phyloP scores from a whole-genome alignment of 2,797 vertebrate species.

The Pipistrellus nathusii region DNA sequence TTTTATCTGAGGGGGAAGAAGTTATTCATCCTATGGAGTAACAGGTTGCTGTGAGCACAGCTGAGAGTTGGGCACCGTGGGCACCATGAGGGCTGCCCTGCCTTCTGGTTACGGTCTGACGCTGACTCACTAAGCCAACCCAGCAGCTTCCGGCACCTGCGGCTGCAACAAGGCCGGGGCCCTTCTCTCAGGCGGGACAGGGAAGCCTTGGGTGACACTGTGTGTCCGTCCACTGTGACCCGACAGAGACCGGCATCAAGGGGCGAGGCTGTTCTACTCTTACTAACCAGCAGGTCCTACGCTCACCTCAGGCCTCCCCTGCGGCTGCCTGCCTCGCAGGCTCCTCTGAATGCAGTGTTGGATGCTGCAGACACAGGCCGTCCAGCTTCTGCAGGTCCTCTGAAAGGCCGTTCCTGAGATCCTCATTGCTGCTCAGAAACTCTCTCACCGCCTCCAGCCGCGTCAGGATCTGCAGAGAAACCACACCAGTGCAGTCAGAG shows the following conservation, averaged over 20 bases:
- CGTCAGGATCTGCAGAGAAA: constrained; percentile 55
- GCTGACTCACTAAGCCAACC: constrained; percentile 16
- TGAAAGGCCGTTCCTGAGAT: constrained; percentile 79
- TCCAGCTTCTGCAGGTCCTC: constrained; percentile 76
- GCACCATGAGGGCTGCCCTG: not conserved
- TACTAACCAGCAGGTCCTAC: no score
- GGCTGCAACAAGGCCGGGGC: not conserved
- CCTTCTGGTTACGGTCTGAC: not conserved
- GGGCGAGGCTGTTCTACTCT: constrained; percentile 41
- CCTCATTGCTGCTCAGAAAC: constrained; percentile 79
- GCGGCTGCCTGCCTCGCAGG: constrained; percentile 29
- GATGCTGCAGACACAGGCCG: constrained; percentile 44
- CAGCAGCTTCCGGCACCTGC: not conserved
- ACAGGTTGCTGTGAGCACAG: not conserved
- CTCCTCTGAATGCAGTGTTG: constrained; percentile 29
- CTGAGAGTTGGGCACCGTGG: not conserved
- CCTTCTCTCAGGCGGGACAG: constrained; percentile 12
- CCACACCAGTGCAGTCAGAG: not conserved
- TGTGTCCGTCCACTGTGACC: not conserved
- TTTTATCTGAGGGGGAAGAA: not conserved
- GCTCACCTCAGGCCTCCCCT: constrained; percentile 64
- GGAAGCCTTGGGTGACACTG: not conserved
- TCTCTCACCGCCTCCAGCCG: constrained; percentile 67
- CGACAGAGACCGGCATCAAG: not conserved
- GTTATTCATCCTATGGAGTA: not conserved